Evolutionary conservation across 2,888 invertebrate genomes (phyloP).

Genomic region (Eilema griseolum): DNA sequence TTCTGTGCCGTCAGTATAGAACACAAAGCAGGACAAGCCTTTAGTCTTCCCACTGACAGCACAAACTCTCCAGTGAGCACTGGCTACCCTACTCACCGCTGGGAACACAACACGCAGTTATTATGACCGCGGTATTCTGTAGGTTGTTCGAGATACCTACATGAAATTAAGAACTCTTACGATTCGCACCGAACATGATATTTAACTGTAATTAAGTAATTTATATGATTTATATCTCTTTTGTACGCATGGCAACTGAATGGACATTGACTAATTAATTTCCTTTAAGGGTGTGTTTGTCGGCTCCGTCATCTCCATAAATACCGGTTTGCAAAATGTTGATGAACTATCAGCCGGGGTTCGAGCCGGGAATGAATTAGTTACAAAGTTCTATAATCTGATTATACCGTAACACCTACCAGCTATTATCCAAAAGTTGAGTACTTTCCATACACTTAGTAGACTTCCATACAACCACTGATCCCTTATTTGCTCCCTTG

Average conservation of each 20-base stretch:
- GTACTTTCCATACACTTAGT: no score
- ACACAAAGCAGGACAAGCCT: no score
- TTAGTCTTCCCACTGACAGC: no score
- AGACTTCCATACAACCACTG: no score
- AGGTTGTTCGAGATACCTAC: neutral
- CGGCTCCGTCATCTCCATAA: neutral
- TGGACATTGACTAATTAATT: conserved; percentile 1
- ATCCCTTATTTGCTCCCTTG: no score
- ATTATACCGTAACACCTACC: neutral
- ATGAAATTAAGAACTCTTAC: neutral
- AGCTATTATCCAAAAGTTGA: no score
- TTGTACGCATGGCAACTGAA: neutral
- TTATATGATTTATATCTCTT: neutral
- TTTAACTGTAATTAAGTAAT: neutral
- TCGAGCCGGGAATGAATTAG: no score
- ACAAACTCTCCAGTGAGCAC: no score
- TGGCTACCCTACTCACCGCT: no score
- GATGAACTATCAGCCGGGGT: no score
- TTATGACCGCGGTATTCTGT: neutral
- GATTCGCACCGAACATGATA: neutral
- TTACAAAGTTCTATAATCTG: neutral
- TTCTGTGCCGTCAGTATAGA: no score
- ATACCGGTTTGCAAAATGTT: neutral
- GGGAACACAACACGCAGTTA: no score
- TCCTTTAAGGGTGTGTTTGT: neutral